Base-by-base conservation (phyloP, 2,888 invertebrate genomes). In the Trichopria drosophilae region DNA sequence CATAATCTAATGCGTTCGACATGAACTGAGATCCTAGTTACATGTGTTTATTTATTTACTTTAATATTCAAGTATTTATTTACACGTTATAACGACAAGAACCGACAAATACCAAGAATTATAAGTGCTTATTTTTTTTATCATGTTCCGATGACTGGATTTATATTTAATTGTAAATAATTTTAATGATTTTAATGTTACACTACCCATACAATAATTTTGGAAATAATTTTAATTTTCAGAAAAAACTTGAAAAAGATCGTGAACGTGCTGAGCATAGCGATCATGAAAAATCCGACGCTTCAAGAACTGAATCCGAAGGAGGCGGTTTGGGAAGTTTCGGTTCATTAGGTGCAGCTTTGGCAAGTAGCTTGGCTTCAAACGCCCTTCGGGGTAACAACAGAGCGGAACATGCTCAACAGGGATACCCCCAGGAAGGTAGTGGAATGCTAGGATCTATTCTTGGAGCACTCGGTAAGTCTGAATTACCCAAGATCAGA, bases 381-480 rank as follows among this genome's bases (percentile, higher is more conserved):
- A 72, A 64, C 60, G 67, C 74, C 36, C 55, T 74, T 34, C 67
- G 66, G 23, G 66, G 65, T 39, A 59, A 65, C 29, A 58, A 54
- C 23, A 54, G 47, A 9, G 28, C 61, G 34, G 60, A 65, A 26
- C 61, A 66, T 10, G 63, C 66, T 35, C 66, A 65, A 51, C 71
- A 70, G 3, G 73, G 73, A 61, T 71, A 73, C 3, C 12, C 62
- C n/a, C 68, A 68, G 20, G 64, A 66, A 43, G 52, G 52, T 15
- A 55, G 61, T 19, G 66, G 68, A 36, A 65, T 73, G 49, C 58
- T 75, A 4, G 75, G 68, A 12, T 75, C 75, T 51, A 61, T 75
- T 58, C 58, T 75, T 24, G 74, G 73, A 49, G 68, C 73, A 44
- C 57, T 75, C 37, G 73, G 75, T 75, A 63, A 51, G 34, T 10